These are phyloP conservation scores for Machaerirhynchus nigripectus DNA, from an alignment of 2,113 vertebrate genomes.

Conservation along the genomic window DNA sequence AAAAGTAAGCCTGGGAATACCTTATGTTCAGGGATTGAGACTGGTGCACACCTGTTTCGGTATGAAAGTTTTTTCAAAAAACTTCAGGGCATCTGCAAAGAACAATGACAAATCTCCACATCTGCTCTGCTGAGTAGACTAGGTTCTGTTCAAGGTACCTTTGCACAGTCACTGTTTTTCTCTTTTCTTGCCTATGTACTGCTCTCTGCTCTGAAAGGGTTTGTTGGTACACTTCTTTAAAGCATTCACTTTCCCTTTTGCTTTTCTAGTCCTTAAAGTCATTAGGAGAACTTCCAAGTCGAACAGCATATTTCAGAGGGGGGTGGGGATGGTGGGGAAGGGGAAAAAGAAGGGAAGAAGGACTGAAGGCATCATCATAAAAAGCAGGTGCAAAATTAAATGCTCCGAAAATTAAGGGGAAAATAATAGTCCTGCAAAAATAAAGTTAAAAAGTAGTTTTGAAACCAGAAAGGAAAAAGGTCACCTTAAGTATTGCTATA, in stretches of 20 bases:
- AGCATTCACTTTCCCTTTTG: neutral
- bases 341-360: neutral
- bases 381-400: neutral
- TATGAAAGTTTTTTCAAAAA: neutral
- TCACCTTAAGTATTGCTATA: neutral
- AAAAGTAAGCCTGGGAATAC: neutral
- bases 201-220: neutral
- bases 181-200: neutral
- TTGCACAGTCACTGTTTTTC: neutral
- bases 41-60: neutral
- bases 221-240: neutral
- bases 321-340: fast-evolving
- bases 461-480: neutral
- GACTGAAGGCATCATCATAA: neutral
- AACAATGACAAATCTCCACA: neutral
- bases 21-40: neutral
- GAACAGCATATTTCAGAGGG: neutral
- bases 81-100: neutral
- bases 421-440: neutral
- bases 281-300: neutral
- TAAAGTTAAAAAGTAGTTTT: neutral
- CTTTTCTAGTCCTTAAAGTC: neutral
- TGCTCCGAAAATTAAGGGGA: neutral
- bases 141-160: neutral
- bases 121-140: neutral